Base-by-base conservation (phyloP, 2,797 vertebrate species). In the Fistularia commersonii region DNA sequence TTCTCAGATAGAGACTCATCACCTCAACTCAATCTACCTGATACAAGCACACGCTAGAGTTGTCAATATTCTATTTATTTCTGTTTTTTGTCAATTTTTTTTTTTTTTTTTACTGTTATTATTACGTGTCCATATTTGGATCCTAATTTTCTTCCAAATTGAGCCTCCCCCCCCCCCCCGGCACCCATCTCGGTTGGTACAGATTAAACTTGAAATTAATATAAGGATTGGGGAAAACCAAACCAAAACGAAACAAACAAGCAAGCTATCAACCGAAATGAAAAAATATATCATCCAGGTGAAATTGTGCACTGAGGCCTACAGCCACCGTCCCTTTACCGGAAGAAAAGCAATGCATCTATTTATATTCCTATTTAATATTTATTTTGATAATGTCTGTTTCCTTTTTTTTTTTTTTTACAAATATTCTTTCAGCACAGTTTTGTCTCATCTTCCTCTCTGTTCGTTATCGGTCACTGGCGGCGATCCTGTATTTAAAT, bases 361-460 rank as follows among this genome's bases (percentile, higher is more conserved):
- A 90, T 92, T 92, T 92, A 91, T 90, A 82, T 72, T 71, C 68
- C 78, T 92, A 92, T 92, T 92, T 92, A 92, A 88, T 91, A 92
- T 92, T 92, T 92, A 92, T 92, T 91, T 92, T 81, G 63, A 76
- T 81, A 68, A 74, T 47, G 51, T 86, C 51, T 76, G 50, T 73
- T 80, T 60, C 57, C 74, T 82, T 67, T 80, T 83, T 66, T 64
- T 49, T 41, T 41, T 32, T 37, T 34, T 46, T 34, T 33, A 66
- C 13, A 44, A 23, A 41, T 65, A 60, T 82, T 81, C 69, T 72
- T 51, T 83, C 76, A 80, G 76, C 85, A 85, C 84, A 78, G 42
- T 72, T 81, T 73, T 81, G 51, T 81, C 78, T 74, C 54, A 58
- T 67, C 66, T 62, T 87, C 66, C 79, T 66, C 54, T 74, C 74